Conservation (phyloP, 2,888 invertebrate species). For the Halictus quadricinctus region DNA sequence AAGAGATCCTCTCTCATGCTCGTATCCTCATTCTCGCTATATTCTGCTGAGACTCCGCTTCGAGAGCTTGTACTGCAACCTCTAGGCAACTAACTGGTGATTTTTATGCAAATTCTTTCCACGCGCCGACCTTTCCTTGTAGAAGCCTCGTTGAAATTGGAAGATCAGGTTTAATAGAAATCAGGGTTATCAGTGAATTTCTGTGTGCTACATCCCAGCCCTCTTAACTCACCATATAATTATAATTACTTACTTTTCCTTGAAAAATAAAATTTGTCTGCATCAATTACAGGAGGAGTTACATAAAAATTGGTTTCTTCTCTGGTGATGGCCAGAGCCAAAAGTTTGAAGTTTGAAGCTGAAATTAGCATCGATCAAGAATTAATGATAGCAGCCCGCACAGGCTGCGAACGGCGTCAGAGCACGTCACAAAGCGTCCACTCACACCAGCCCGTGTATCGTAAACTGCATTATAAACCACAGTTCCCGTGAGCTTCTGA, state of each 20-base stretch:
- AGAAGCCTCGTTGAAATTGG: too few species aligned
- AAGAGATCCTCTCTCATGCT: not conserved
- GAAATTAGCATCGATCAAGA: not conserved
- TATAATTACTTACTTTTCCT: too few species aligned
- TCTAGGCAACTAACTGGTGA: not conserved
- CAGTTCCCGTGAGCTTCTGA: slow-evolving; percentile 19
- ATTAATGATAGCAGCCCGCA: not conserved
- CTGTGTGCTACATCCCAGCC: too few species aligned
- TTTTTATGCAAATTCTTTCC: not conserved
- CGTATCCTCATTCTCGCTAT: not conserved
- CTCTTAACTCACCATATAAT: too few species aligned
- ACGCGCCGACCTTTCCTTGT: not conserved
- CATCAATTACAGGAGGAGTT: not conserved
- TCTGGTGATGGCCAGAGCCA: not conserved
- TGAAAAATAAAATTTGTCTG: too few species aligned
- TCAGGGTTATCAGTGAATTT: too few species aligned
- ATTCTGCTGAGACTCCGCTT: not conserved
- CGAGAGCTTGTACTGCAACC: not conserved
- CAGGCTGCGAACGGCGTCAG: not conserved
- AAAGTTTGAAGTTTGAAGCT: not conserved
- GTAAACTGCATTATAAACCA: slow-evolving; percentile 5
- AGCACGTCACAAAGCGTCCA: not conserved
- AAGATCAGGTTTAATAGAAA: too few species aligned
- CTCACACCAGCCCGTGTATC: not conserved
- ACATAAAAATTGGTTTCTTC: not conserved